Conservation (phyloP, 2,113 vertebrate genomes). For the Antennarius striatus region DNA sequence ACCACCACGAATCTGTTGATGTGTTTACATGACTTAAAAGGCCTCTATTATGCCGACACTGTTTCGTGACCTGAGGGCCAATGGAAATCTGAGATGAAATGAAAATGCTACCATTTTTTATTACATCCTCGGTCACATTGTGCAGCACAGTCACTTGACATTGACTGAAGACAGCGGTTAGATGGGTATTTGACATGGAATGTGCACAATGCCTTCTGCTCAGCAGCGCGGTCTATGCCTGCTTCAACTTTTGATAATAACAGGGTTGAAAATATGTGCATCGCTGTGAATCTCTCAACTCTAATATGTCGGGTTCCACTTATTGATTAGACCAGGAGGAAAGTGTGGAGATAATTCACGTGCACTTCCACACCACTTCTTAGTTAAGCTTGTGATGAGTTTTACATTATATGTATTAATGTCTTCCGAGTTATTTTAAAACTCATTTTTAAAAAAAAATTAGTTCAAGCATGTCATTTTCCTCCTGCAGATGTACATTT, state of each 20-base stretch:
- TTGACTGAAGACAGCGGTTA: constrained; percentile 63
- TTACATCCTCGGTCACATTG: no score
- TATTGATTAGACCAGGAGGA: constrained; percentile 46
- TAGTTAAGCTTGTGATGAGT: constrained; percentile 38
- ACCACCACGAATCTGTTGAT: constrained; percentile 15
- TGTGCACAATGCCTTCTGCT: constrained; percentile 49
- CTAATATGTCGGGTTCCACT: constrained; percentile 62
- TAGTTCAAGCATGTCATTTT: no score
- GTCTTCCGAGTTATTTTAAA: constrained; percentile 23
- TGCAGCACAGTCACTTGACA: no score
- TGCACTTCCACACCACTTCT: constrained; percentile 21
- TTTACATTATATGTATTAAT: constrained; percentile 28
- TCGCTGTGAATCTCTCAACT: constrained; percentile 59
- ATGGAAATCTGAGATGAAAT: no score
- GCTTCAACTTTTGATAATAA: constrained; percentile 56
- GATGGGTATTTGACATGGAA: constrained; percentile 59
- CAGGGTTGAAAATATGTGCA: constrained; percentile 63
- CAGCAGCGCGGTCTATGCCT: constrained; percentile 43
- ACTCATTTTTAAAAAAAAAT: no score
- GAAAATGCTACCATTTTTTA: no score
- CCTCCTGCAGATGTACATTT: not conserved
- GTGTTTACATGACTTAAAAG: constrained; percentile 26
- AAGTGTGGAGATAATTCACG: constrained; percentile 25
- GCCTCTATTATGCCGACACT: not conserved
- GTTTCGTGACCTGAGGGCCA: constrained; percentile 1